Conservation (phyloP, 2,888 invertebrate species). For the Cheiracanthium punctorium region DNA sequence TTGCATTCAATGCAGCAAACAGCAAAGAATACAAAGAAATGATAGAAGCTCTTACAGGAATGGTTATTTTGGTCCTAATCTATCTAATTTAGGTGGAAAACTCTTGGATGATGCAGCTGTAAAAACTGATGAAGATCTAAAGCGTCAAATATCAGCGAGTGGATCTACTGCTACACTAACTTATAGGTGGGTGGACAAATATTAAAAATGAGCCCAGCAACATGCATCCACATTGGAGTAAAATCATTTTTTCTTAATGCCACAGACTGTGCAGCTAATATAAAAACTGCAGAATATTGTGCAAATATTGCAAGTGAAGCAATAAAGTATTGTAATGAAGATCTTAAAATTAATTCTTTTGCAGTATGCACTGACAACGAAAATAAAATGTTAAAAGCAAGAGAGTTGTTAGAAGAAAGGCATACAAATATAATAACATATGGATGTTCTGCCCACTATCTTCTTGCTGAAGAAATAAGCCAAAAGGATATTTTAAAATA, state of each 20-base stretch:
- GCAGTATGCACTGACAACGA: conserved; percentile 7
- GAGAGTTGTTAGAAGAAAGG: no score
- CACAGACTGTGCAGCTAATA: background rate
- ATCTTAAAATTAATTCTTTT: background rate
- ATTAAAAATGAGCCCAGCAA: background rate
- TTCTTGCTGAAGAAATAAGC: background rate
- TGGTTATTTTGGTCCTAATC: background rate
- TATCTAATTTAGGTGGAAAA: background rate
- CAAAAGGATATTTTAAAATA: background rate
- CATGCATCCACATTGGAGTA: background rate
- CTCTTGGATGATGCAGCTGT: background rate
- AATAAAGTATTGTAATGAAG: background rate
- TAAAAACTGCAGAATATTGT: conserved; percentile 13
- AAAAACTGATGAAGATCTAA: background rate
- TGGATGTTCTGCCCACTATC: conserved; percentile 2
- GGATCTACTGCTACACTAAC: background rate
- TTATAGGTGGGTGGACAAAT: conserved; percentile 1
- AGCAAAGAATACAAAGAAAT: background rate
- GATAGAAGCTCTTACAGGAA: background rate
- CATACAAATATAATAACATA: no score
- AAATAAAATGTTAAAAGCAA: background rate
- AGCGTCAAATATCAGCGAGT: background rate
- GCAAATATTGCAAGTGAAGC: background rate
- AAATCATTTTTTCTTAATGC: background rate
- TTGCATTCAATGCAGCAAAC: conserved; percentile 16